phyloP scores from a whole-genome alignment of 2,888 invertebrate genomes.

The Cylindroiulus punctatus region DNA sequence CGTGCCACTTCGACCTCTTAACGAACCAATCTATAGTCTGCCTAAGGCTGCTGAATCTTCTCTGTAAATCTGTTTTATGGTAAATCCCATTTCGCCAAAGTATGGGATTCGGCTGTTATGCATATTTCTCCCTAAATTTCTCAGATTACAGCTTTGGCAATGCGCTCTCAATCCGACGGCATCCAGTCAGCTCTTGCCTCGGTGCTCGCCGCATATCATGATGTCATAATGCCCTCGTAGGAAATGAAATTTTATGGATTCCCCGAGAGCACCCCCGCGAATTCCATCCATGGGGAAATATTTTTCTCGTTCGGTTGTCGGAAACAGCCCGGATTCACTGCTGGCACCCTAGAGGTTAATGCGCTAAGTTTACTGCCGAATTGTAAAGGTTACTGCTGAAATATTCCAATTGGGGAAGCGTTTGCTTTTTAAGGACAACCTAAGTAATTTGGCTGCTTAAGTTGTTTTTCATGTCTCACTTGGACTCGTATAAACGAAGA shows the following conservation, averaged over 20 bases:
- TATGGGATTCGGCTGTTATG: background rate
- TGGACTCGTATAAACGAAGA: no score
- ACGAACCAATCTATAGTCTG: background rate
- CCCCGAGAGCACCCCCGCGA: constrained; percentile 1
- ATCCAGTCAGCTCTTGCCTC: background rate
- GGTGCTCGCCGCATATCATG: constrained; percentile 7
- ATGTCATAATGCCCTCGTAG: background rate
- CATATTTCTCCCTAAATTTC: background rate
- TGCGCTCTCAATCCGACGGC: background rate
- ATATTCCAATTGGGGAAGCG: background rate
- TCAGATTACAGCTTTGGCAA: background rate
- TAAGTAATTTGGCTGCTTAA: background rate
- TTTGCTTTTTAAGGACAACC: background rate
- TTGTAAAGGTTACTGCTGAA: background rate
- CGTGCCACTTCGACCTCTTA: no score
- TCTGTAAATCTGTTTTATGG: background rate
- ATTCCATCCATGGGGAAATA: background rate
- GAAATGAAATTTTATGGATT: constrained; percentile 26
- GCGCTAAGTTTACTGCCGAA: background rate
- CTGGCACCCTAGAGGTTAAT: constrained; percentile 9
- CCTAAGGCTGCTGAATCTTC: background rate
- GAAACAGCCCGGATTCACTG: background rate
- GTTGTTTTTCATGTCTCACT: background rate
- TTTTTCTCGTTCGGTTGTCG: background rate
- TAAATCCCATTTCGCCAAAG: background rate